phyloP scores from a whole-genome alignment of 2,113 vertebrate species.

The Corythornis vintsioides region DNA sequence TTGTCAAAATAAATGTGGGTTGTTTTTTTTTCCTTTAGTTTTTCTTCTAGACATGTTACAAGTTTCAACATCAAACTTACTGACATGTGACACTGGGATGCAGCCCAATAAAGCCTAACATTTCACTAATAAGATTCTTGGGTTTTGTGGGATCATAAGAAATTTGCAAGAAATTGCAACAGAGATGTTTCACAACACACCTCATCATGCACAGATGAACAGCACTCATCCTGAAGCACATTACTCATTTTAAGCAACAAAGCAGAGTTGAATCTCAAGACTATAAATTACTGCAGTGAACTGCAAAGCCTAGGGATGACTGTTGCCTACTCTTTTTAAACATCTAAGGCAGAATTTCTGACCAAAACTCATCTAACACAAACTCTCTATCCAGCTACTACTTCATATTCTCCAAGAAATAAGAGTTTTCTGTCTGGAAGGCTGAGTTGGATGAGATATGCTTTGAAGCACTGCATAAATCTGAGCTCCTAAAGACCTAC shows the following conservation, averaged over 20 bases:
- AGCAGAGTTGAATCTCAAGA: neutral
- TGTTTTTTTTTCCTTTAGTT: neutral
- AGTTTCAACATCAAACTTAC: neutral
- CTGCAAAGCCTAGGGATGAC: neutral
- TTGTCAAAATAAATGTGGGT: neutral
- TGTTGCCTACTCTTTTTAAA: neutral
- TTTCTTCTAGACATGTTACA: neutral
- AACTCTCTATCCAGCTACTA: neutral
- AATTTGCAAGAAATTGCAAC: neutral
- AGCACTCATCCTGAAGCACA: neutral
- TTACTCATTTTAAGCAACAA: neutral
- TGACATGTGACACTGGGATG: neutral
- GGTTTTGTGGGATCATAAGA: neutral
- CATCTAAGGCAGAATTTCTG: neutral
- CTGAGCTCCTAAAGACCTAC: slow-evolving; percentile 20
- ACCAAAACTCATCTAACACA: neutral
- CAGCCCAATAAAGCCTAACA: neutral
- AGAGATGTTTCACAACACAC: neutral
- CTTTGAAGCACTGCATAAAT: slow-evolving; percentile 20
- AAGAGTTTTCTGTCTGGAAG: slow-evolving; percentile 13
- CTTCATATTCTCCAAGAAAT: neutral
- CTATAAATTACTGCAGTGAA: neutral
- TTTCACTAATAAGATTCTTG: neutral
- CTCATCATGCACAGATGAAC: neutral
- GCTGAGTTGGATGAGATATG: slow-evolving; percentile 15